Conservation (phyloP, 1,140 invertebrate species). For the Bombus balteatus region DNA sequence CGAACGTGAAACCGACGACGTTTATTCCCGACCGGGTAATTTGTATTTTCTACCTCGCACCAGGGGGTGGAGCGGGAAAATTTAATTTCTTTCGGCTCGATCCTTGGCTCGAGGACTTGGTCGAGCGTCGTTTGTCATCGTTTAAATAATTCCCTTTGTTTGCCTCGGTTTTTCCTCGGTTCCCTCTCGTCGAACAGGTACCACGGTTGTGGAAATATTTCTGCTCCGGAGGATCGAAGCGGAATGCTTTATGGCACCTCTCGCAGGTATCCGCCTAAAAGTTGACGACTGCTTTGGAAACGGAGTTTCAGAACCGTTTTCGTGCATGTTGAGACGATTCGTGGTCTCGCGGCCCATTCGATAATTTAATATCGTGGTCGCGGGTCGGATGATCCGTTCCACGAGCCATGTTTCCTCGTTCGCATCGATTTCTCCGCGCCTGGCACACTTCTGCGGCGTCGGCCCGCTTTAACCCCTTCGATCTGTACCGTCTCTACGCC, state of each 20-base stretch:
- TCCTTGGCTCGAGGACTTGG: not conserved
- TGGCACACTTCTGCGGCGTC: not conserved
- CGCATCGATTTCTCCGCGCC: slow-evolving; percentile 16
- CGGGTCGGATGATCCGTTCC: not conserved
- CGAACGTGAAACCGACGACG: slow-evolving; percentile 56
- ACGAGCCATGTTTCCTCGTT: slow-evolving; percentile 23
- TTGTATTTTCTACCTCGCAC: slow-evolving; percentile 68
- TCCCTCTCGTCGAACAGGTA: slow-evolving; percentile 14
- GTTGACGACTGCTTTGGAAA: not conserved
- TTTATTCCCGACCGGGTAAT: slow-evolving; percentile 69
- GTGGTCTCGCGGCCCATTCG: slow-evolving; percentile 13
- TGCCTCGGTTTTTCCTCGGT: slow-evolving; percentile 28
- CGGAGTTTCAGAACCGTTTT: not conserved
- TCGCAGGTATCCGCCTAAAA: slow-evolving; percentile 33
- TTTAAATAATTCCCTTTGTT: slow-evolving; percentile 74
- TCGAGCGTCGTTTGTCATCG: slow-evolving; percentile 75
- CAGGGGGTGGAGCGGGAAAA: slow-evolving; percentile 73
- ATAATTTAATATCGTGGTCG: slow-evolving; percentile 26
- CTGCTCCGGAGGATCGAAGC: slow-evolving; percentile 12
- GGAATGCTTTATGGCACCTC: slow-evolving; percentile 56
- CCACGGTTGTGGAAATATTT: not conserved
- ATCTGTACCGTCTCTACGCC: not conserved
- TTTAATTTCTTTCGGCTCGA: slow-evolving; percentile 66
- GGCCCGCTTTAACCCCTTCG: not conserved
- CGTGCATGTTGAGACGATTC: not conserved